phyloP scores from a whole-genome alignment of 2,113 vertebrate species.

The Oreochromis tanganicae region DNA sequence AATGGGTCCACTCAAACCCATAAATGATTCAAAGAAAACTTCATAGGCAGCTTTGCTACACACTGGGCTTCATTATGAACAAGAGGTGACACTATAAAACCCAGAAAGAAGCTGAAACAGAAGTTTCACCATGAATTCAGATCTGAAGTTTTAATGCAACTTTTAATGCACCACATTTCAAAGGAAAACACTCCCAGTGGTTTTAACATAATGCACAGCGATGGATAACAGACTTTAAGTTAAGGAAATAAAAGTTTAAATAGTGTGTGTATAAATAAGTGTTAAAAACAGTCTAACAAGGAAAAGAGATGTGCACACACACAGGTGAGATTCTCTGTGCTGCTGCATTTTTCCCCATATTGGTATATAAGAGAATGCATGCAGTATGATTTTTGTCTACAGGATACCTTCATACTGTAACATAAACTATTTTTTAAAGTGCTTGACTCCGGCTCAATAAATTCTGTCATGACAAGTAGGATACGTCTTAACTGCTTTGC shows the following conservation, averaged over 20 bases:
- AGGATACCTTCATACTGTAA: not conserved
- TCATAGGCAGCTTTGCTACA: too few species aligned
- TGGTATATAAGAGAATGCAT: not conserved
- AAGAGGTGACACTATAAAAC: not conserved
- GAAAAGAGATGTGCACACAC: fast-evolving
- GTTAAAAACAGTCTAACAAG: not conserved
- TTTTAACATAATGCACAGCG: not conserved
- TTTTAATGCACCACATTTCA: not conserved
- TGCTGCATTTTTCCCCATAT: fast-evolving
- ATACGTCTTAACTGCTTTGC: not conserved
- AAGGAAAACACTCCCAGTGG: fast-evolving
- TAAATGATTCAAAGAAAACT: not conserved
- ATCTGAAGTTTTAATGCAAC: not conserved
- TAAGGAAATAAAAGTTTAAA: not conserved
- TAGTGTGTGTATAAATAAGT: not conserved
- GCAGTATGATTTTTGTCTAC: not conserved
- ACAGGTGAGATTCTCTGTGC: not conserved
- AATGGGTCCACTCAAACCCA: not conserved
- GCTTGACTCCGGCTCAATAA: not conserved
- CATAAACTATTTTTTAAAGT: not conserved
- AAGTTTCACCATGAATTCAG: not conserved
- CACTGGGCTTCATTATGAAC: not conserved
- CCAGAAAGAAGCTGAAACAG: not conserved
- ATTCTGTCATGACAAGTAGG: not conserved
- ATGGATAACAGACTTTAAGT: not conserved